Base-by-base conservation (phyloP, 2,888 invertebrate species). In the Amitus sp. region DNA sequence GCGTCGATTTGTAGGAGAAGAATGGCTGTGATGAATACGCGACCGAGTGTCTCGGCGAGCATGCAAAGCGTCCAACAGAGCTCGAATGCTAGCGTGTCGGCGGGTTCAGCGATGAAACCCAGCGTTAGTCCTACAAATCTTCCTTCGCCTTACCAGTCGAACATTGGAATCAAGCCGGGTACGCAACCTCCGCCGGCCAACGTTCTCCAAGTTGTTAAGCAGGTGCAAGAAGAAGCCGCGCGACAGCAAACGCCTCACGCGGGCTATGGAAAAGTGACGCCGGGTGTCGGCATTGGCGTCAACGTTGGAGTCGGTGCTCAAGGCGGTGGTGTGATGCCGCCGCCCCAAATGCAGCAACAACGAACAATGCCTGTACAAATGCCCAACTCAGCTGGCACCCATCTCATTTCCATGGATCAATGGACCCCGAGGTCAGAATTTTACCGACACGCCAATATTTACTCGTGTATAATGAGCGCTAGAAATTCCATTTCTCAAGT, bases 221-320 rank as follows among this genome's bases (percentile, higher is more conserved):
- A 92, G 85, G 92, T 96, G 2, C 95, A 96, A 81, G 95, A 95
- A 77, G 95, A 95, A 78, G 95, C 95, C 47, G 95, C 95, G 6
- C 86, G 95, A 40, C 95, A 96, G 78, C 94, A 93, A 79, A 91
- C 90, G 43, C 92, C 93, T 28, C 91, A 92, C 72, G 86, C 85
- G 7, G 86, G 87, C 47, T 94, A 92, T 75, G 94, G 93, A 66
- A 94, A 94, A 82, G 87, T 87, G 5, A 85, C 86, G 51, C 90
- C 90, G 30, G 76, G 76, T 1, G 75, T 73, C 3, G 75, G 77
- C 15, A 79, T 80, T 12, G 78, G 77, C 0, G 77, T 77, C 0
- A 84, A 82, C 71, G 84, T 80, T 2, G 83, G 81, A 2, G 83
- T 84, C 43, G 83, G 83, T 9, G 84, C 83, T 49, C 84, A 84